Percentiles rank a stretch among this genome's conserved stretches.
Evolutionary conservation across 2,113 vertebrate species (phyloP).

Genomic region (Amblyopsis rosae): DNA sequence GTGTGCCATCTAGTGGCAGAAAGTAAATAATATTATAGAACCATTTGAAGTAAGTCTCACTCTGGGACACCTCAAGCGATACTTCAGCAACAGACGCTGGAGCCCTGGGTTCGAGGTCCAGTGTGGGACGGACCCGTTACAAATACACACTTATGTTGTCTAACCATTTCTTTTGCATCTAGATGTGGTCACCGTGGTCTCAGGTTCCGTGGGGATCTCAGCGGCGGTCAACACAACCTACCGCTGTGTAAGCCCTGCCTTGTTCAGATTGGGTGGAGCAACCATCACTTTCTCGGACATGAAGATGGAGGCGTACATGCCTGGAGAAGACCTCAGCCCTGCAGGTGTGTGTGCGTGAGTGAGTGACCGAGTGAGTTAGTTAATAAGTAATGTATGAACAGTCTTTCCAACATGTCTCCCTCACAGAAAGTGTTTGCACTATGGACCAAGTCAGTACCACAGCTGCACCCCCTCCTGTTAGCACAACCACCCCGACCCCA

Average conservation of each 20-base stretch:
- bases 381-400: too few relatives aligned
- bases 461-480: constrained; percentile 37
- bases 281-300: constrained; percentile 74
- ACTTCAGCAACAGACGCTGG: too few relatives aligned
- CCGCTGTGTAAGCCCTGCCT: constrained; percentile 72
- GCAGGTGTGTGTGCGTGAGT: constrained; percentile 69
- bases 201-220: constrained; percentile 64
- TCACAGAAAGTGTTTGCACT: constrained; percentile 80
- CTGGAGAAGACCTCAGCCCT: constrained; percentile 74
- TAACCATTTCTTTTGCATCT: neutral
- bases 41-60: too few relatives aligned
- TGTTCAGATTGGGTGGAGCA: constrained; percentile 49
- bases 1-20: too few relatives aligned
- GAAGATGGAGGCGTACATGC: constrained; percentile 86
- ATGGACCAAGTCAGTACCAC: constrained; percentile 73
- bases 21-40: too few relatives aligned
- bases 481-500: constrained; percentile 43
- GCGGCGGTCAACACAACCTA: constrained; percentile 84
- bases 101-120: too few relatives aligned
- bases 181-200: constrained; percentile 60
- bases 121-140: too few relatives aligned
- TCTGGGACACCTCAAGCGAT: too few relatives aligned
- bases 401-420: neutral
- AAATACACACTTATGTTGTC: too few relatives aligned
- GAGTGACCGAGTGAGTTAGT: neutral